A percentile compares a stretch with the other conserved stretches of the same genome.
These are phyloP conservation scores for Butastur rufipennis DNA, from an alignment of 2,113 vertebrate species.

Conservation along the genomic window DNA sequence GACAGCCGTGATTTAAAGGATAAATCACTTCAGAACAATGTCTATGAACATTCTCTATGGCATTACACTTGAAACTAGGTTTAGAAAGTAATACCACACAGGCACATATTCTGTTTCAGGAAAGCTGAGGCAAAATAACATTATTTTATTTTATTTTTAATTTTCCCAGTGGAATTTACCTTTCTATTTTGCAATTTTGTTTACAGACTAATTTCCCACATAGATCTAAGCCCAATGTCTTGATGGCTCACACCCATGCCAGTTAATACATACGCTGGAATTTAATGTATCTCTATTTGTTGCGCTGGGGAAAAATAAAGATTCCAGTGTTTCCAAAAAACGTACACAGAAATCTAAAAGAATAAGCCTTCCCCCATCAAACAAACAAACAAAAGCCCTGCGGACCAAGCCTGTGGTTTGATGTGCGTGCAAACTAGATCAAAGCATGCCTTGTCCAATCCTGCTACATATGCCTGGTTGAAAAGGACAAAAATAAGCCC, in stretches of 20 bases:
- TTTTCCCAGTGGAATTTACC: neutral
- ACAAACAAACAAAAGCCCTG: neutral
- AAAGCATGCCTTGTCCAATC: neutral
- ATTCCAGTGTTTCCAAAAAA: neutral
- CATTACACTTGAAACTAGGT: conserved; percentile 42
- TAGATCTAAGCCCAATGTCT: neutral
- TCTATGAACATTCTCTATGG: conserved; percentile 15
- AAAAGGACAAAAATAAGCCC: neutral
- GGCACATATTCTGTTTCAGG: neutral
- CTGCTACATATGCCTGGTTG: neutral
- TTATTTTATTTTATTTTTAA: neutral
- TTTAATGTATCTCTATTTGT: neutral
- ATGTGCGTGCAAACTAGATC: neutral
- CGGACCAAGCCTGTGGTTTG: neutral
- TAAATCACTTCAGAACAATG: conserved; percentile 63
- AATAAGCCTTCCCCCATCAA: neutral
- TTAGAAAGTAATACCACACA: conserved; percentile 32
- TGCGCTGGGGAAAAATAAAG: neutral
- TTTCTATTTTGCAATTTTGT: neutral
- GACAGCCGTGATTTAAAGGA: conserved; percentile 59
- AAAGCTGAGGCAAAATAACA: neutral
- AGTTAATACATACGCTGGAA: neutral
- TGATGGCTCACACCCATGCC: neutral
- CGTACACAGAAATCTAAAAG: neutral
- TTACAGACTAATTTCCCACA: neutral